Percentiles rank a stretch among this genome's conserved stretches.
Conservation (phyloP, 2,113 vertebrate species). For the Nipponia nippon region DNA sequence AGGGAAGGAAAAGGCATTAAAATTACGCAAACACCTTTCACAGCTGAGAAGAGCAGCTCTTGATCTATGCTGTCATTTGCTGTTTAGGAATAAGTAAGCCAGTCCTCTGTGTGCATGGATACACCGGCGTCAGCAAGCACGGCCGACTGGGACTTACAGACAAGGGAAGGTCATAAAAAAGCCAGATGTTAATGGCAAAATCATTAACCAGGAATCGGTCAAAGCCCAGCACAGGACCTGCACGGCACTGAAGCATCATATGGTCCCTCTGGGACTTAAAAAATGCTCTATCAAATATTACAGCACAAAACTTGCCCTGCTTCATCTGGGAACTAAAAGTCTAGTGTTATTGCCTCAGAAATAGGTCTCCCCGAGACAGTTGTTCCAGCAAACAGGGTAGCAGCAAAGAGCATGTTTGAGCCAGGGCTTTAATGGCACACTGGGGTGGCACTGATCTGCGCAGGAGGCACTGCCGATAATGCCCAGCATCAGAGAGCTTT, state of each 20-base stretch:
- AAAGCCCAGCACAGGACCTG: not conserved
- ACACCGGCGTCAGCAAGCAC: accelerated
- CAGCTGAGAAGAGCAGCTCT: not conserved
- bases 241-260: not conserved
- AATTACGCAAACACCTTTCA: not conserved
- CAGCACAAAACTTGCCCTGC: not conserved
- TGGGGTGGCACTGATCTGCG: not conserved
- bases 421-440: not conserved
- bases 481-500: not conserved
- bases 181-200: not conserved
- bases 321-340: not conserved
- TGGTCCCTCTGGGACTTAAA: not conserved
- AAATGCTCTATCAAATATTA: not conserved
- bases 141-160: not conserved
- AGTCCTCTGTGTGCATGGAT: not conserved
- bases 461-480: not conserved
- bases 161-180: not conserved
- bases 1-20: not conserved
- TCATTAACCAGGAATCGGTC: not conserved
- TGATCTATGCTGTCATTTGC: not conserved
- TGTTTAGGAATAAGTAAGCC: not conserved
- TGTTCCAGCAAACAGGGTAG: not conserved
- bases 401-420: not conserved
- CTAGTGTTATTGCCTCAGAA: not conserved
- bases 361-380: accelerated